These are phyloP conservation scores for Chaetodon auriga DNA, from an alignment of 2,113 vertebrate genomes.

Conservation along the genomic window DNA sequence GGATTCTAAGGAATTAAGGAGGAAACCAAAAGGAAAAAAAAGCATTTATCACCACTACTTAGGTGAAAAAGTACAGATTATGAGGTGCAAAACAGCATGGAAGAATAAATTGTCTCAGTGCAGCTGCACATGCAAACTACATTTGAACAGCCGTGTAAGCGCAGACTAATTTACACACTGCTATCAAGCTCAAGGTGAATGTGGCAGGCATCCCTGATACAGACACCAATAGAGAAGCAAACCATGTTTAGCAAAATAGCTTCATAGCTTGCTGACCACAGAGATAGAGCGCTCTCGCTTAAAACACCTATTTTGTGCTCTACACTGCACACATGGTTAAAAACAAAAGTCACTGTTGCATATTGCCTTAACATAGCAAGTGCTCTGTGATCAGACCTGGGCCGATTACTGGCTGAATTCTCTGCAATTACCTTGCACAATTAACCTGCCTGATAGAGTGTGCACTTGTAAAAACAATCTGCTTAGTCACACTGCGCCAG, in stretches of 20 bases:
- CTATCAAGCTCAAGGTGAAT: not conserved
- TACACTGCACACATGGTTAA: not conserved
- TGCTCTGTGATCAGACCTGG: conserved; percentile 27
- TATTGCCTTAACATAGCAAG: conserved; percentile 16
- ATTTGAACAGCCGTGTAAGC: conserved; percentile 1
- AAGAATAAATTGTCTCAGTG: not conserved
- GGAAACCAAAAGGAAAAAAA: conserved; percentile 3
- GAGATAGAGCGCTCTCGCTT: not conserved
- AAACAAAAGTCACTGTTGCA: conserved; percentile 7
- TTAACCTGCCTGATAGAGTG: conserved; percentile 2
- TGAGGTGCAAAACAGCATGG: not conserved
- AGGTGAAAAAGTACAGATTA: not conserved
- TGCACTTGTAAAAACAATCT: conserved; percentile 9
- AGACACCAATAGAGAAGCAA: conserved; percentile 3
- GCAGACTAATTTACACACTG: conserved; percentile 3
- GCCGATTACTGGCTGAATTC: not conserved
- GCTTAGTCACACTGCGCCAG: conserved; percentile 25
- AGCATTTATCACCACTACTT: not conserved
- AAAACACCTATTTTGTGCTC: not conserved
- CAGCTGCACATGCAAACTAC: conserved; percentile 21
- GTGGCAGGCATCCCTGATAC: not conserved
- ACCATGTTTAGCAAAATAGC: conserved; percentile 29
- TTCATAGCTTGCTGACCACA: conserved; percentile 8
- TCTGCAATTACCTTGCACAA: conserved; percentile 1
- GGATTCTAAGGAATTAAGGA: conserved; percentile 3